Evolutionary conservation across 2,797 vertebrate species (phyloP), one percentile per base, ranked within the genome.

Genomic region (Lycodopsis pacificus): DNA sequence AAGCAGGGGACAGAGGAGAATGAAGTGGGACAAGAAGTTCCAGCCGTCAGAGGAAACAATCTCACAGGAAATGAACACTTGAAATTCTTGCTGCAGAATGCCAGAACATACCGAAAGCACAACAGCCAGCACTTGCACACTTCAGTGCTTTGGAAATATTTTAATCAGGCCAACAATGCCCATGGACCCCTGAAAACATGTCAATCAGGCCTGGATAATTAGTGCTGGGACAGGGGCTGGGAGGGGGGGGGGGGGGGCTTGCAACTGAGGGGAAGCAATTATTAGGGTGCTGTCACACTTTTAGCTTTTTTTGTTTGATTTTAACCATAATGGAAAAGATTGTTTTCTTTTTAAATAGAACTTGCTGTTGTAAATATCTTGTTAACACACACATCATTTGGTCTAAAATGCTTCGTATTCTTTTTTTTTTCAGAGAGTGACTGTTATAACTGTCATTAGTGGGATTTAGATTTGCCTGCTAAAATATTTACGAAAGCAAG

Each of bases 151-250:
- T 67, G 0, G 48, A 94, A 92, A 86, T 91, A 93, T 95, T 93
- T 94, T 91, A 93, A 94, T 94, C 86, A 89, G 85, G 86, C 74
- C 77, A 86, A 90, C 88, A 91, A 81, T 77, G 75, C 30, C 82
- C 75, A 68, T 30, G 61, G 82, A 88, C 48, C 76, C 83, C 77
- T 71, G 76, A 93, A 94, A 92, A 91, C 88, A 90, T 74, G 89
- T 77, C 88, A 89, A 69, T 91, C 85, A 89, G 80, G 73, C 68
- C 84, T 8, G 65, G 86, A 93, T 93, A 86, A 94, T 93, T 91
- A 93, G 90, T 84, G 90, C 77, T 40, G 83, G 86, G 88, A 88
- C 71, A 79, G 48, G 75, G 79, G 46, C 54, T 13, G 62, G 5
- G 40, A 12, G 3, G 19, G 20, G 14, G 8, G 11, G 27, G 30